Conservation (phyloP, 2,113 vertebrate species). For the Centropus bengalensis region DNA sequence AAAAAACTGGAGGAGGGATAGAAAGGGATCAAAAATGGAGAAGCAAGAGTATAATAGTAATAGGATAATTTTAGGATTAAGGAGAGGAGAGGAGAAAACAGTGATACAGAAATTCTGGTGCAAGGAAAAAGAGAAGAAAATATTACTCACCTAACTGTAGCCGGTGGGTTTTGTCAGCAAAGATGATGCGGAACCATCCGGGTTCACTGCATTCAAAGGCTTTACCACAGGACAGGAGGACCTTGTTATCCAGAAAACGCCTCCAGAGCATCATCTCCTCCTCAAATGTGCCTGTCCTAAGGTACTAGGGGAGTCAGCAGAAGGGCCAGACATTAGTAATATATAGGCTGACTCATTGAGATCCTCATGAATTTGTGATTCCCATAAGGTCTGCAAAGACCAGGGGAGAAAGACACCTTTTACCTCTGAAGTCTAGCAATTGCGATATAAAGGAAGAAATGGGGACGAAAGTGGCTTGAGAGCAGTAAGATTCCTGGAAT, state of each 20-base stretch:
- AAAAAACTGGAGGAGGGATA: background rate
- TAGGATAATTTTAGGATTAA: background rate
- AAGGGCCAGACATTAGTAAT: slow-evolving; percentile 17
- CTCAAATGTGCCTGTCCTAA: slow-evolving; percentile 84
- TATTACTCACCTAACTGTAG: slow-evolving; percentile 84
- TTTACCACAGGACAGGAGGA: slow-evolving; percentile 88
- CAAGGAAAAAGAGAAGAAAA: background rate
- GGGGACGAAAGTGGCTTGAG: slow-evolving; percentile 22
- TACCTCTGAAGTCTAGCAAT: slow-evolving; percentile 32
- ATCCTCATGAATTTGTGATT: slow-evolving; percentile 25
- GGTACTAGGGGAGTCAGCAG: slow-evolving; percentile 78
- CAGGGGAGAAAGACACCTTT: slow-evolving; percentile 36
- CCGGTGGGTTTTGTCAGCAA: slow-evolving; percentile 82
- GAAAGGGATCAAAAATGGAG: background rate
- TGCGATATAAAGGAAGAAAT: slow-evolving; percentile 31
- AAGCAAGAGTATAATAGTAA: background rate
- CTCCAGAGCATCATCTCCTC: slow-evolving; percentile 88
- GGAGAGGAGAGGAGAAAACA: background rate
- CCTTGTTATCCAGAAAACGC: slow-evolving; percentile 87
- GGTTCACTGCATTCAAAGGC: slow-evolving; percentile 88
- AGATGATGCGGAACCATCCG: slow-evolving; percentile 95
- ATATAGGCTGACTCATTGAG: background rate
- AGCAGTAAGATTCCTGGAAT: slow-evolving; percentile 20
- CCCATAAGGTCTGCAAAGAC: slow-evolving; percentile 15
- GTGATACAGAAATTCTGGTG: background rate